Evolutionary conservation across 1,140 invertebrate species (phyloP).

Genomic region (Saxidomus purpurata): DNA sequence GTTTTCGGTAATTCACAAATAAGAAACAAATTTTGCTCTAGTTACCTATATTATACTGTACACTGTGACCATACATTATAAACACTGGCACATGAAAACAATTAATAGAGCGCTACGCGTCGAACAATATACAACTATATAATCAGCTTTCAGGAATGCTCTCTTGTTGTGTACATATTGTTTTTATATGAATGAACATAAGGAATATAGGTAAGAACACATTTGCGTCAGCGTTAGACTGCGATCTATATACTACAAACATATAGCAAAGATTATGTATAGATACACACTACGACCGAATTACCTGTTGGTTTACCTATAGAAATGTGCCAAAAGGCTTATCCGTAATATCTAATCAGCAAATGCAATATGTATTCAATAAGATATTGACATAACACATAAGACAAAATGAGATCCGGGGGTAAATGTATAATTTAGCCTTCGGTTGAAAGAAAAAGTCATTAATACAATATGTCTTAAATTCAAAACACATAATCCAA

Average conservation of each 20-base stretch:
- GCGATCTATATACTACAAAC: background rate
- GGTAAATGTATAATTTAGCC: background rate
- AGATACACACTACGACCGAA: conserved; percentile 1
- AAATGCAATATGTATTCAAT: conserved; percentile 39
- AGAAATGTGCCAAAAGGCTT: conserved; percentile 18
- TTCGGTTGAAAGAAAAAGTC: too few species aligned
- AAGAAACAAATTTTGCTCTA: background rate
- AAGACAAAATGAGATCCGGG: background rate
- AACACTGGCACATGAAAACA: conserved; percentile 3
- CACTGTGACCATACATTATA: background rate
- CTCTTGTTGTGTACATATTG: background rate
- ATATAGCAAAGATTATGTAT: conserved; percentile 8
- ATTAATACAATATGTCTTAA: too few species aligned
- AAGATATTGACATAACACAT: conserved; percentile 15
- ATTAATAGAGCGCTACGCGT: background rate
- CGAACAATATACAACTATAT: background rate
- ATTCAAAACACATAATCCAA: too few species aligned
- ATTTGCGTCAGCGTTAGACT: background rate
- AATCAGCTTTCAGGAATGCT: background rate
- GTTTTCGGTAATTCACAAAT: too few species aligned
- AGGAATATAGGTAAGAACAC: background rate
- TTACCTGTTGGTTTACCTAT: background rate
- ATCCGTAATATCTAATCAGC: conserved; percentile 15
- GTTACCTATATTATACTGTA: conserved; percentile 1
- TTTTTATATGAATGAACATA: conserved; percentile 23